phyloP scores from a whole-genome alignment of 92 coral and sea anemone genomes.

The Paragorgia papillata region DNA sequence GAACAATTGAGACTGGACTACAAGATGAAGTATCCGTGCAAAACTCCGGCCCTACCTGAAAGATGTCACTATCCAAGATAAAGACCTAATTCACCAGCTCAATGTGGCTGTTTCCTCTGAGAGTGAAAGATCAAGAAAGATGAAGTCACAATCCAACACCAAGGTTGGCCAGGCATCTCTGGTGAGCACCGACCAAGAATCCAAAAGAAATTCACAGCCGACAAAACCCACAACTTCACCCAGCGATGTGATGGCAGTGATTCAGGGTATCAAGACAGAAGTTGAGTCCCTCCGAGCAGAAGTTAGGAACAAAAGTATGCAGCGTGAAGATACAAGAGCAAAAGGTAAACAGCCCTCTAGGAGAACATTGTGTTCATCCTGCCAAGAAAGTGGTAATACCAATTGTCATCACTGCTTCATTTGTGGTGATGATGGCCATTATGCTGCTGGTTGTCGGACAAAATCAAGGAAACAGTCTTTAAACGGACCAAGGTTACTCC shows the following conservation, averaged over 20 bases:
- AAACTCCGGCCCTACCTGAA: conserved; percentile 54
- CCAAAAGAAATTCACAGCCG: too few relatives aligned
- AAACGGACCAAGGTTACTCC: conserved; percentile 20
- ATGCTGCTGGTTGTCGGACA: conserved; percentile 50
- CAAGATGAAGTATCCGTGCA: conserved; percentile 54
- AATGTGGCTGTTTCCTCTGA: conserved; percentile 56
- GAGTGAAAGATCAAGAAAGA: conserved; percentile 3
- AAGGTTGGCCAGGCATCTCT: too few relatives aligned
- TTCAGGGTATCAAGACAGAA: too few relatives aligned
- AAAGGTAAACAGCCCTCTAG: not conserved
- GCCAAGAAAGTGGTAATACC: conserved; percentile 35
- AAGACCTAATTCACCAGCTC: conserved; percentile 58
- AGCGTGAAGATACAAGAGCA: too few relatives aligned
- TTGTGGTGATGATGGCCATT: conserved; percentile 52
- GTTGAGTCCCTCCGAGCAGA: too few relatives aligned
- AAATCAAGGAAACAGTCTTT: too few relatives aligned
- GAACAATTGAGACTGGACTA: conserved; percentile 60
- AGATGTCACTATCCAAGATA: conserved; percentile 53
- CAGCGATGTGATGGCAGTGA: too few relatives aligned
- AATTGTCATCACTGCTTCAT: conserved; percentile 50
- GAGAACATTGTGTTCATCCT: conserved; percentile 22
- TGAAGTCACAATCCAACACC: too few relatives aligned
- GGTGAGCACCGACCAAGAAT: too few relatives aligned
- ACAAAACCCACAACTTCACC: too few relatives aligned
- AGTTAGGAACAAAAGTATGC: not conserved